Base-by-base conservation (phyloP, 2,888 invertebrate species). In the Netelia melanura region DNA sequence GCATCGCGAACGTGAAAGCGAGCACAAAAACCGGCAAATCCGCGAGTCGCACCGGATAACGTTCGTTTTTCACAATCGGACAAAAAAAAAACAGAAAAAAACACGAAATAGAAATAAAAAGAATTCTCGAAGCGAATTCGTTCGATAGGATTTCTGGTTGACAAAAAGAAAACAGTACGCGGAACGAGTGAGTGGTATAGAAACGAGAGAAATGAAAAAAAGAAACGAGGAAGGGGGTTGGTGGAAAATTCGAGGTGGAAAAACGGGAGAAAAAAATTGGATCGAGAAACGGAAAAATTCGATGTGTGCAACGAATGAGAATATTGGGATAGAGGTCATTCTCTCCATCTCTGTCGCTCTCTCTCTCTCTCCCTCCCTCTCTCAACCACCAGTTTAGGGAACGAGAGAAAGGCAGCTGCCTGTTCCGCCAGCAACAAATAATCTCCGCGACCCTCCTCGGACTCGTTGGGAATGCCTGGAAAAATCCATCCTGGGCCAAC, bases 361-460 rank as follows among this genome's bases (percentile, higher is more conserved):
- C 5, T 72, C 21, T 44, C 3, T n/a, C 11, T 72, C 21, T 44
- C 3, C 10, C 11, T 43, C 8, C 11, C 25, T 86, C 79, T 80
- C 81, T 30, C 64, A 75, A 84, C 68, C 71, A 71, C 83, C 58
- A 56, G 38, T 23, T 38, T 70, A 56, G 44, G n/a, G 75, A 79
- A 70, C 76, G 38, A 38, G 48, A 80, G 58, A 83, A 68, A 81
- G 72, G 77, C 48, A 75, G 85, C 81, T 86, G 83, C 83, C 84
- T 81, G 38, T 72, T 83, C 25, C 76, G 80, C 79, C 78, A 70
- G 61, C 74, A 82, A 81, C 81, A 86, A 88, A 86, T 87, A 86
- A 87, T 88, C 86, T 81, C 79, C 64, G 70, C 67, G 79, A 83
- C 67, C 72, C 82, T 83, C 65, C 58, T 14, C 62, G 64, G 56